phyloP scores from a whole-genome alignment of 1,140 invertebrate genomes.

The Zelostemma sp. region DNA sequence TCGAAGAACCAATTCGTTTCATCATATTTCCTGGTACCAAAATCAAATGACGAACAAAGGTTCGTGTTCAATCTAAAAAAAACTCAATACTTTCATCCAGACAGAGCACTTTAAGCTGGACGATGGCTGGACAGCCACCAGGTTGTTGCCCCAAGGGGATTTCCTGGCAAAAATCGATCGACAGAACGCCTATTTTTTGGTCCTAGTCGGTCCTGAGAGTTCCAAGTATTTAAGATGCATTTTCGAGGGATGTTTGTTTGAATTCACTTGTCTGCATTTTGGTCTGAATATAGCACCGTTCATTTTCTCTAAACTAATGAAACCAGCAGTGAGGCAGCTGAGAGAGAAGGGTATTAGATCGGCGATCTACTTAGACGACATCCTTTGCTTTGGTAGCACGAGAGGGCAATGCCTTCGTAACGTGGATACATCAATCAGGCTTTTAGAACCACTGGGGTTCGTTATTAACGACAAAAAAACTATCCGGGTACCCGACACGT shows the following conservation, averaged over 20 bases:
- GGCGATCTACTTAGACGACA: slow-evolving; percentile 4
- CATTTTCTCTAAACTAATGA: slow-evolving; percentile 7
- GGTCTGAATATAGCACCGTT: slow-evolving; percentile 5
- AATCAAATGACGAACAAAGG: neutral
- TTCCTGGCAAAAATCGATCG: slow-evolving; percentile 2
- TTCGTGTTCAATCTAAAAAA: slow-evolving; percentile 4
- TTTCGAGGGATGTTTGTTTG: neutral
- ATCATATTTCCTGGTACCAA: neutral
- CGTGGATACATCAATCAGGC: too few species aligned
- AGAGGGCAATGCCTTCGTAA: neutral
- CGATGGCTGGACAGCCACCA: neutral
- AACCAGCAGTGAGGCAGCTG: neutral
- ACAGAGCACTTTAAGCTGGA: slow-evolving; percentile 10
- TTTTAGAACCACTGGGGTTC: neutral
- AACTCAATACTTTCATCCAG: slow-evolving; percentile 7
- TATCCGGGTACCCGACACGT: too few species aligned
- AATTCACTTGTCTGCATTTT: slow-evolving; percentile 5
- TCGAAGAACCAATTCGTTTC: slow-evolving; percentile 3
- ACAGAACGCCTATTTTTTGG: neutral
- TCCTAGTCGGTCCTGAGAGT: neutral
- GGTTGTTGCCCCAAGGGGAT: neutral
- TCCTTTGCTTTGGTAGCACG: slow-evolving; percentile 7
- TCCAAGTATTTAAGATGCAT: slow-evolving; percentile 5
- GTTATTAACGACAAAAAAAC: slow-evolving; percentile 1
- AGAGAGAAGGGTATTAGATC: neutral